These are phyloP conservation scores for Dasypogon diadema DNA, from an alignment of 2,888 invertebrate species.

Conservation along the genomic window DNA sequence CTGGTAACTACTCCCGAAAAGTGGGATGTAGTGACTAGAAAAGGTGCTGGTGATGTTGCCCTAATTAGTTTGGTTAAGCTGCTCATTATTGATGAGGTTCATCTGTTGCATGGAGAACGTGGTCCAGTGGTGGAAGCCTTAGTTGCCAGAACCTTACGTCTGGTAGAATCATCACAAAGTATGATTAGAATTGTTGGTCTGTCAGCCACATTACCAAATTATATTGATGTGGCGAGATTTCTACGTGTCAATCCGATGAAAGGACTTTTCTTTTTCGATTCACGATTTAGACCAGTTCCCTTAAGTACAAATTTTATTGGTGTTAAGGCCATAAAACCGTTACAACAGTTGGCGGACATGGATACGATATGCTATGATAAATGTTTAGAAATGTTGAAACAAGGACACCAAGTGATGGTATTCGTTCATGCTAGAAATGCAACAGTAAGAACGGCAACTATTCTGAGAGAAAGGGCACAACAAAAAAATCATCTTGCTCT, in stretches of 20 bases:
- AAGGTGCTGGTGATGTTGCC: slow-evolving; percentile 90
- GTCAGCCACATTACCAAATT: slow-evolving; percentile 98
- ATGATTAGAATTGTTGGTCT: slow-evolving; percentile 98
- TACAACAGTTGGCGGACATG: slow-evolving; percentile 81
- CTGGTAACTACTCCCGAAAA: slow-evolving; percentile 99
- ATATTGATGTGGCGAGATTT: slow-evolving; percentile 95
- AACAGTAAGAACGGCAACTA: slow-evolving; percentile 89
- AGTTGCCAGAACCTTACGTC: slow-evolving; percentile 93
- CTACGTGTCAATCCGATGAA: slow-evolving; percentile 91
- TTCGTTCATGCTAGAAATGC: slow-evolving; percentile 99
- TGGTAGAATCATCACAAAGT: slow-evolving; percentile 89
- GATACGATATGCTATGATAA: slow-evolving; percentile 95
- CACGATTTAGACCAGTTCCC: slow-evolving; percentile 95
- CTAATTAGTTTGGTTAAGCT: slow-evolving; percentile 91
- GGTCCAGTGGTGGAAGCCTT: slow-evolving; percentile 98
- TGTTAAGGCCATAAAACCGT: slow-evolving; percentile 76
- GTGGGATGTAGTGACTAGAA: slow-evolving; percentile 99
- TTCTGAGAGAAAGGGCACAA: slow-evolving; percentile 84
- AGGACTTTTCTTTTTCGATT: slow-evolving; percentile 95
- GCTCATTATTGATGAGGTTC: slow-evolving; percentile 97
- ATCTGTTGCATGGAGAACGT: slow-evolving; percentile 94
- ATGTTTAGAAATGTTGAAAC: slow-evolving; percentile 84
- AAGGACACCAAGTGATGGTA: slow-evolving; percentile 96
- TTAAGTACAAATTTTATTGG: slow-evolving; percentile 92
- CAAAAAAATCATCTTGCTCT: slow-evolving; percentile 78